Evolutionary conservation across 2,888 invertebrate genomes (phyloP).

Genomic region (Callyntrura sp.): DNA sequence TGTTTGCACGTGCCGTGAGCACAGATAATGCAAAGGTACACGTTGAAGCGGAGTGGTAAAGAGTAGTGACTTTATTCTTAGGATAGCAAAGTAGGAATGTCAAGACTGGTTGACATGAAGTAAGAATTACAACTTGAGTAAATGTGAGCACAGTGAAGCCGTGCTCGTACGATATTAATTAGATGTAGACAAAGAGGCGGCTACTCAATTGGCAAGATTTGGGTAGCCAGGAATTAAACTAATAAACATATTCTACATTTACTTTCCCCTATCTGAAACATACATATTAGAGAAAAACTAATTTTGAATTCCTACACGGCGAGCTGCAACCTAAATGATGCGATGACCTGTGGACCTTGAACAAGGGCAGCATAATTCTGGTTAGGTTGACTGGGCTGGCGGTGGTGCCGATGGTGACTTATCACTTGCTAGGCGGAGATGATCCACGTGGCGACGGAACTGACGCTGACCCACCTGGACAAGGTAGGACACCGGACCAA

Average conservation of each 20-base stretch:
- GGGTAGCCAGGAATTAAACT: not conserved
- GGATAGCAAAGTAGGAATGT: too few species aligned
- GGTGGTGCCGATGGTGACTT: too few species aligned
- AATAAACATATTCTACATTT: conserved; percentile 2
- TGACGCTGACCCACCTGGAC: conserved; percentile 29
- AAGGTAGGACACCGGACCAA: conserved; percentile 62
- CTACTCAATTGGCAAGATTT: not conserved
- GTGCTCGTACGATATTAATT: not conserved
- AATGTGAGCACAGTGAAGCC: conserved; percentile 19
- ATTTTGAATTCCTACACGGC: not conserved
- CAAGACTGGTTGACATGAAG: too few species aligned
- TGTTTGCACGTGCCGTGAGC: too few species aligned
- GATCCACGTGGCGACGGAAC: conserved; percentile 63
- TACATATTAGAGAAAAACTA: not conserved
- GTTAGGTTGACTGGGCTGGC: too few species aligned
- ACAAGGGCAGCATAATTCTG: too few species aligned
- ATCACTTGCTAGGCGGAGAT: conserved; percentile 2
- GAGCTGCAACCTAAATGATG: not conserved
- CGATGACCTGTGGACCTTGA: not conserved
- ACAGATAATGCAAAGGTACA: too few species aligned
- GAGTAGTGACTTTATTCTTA: too few species aligned
- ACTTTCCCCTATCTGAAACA: not conserved
- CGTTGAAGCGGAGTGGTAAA: too few species aligned
- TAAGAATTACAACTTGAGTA: too few species aligned
- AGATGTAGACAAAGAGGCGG: not conserved